Conservation (phyloP, 2,888 invertebrate species). For the Athripsodes cinereus region DNA sequence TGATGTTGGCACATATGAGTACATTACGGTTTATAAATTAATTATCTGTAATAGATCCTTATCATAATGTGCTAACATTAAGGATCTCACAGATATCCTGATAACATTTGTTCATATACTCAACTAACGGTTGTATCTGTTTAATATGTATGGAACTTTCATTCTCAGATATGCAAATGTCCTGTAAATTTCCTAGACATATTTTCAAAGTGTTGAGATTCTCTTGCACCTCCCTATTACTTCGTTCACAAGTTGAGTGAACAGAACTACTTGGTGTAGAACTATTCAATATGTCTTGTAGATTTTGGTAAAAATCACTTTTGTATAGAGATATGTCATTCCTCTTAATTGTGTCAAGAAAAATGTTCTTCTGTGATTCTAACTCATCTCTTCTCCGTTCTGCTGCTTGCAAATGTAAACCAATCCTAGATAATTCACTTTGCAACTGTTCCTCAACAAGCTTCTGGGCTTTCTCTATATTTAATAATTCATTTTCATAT, state of each 20-base stretch:
- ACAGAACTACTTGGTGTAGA: background rate
- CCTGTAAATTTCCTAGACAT: background rate
- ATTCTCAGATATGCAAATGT: background rate
- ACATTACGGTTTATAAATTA: too few relatives aligned
- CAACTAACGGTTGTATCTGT: slow-evolving; percentile 7
- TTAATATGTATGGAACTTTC: background rate
- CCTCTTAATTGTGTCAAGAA: slow-evolving; percentile 36
- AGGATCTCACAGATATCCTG: slow-evolving; percentile 14
- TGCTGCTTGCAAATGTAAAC: slow-evolving; percentile 35
- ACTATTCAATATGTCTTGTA: slow-evolving; percentile 41
- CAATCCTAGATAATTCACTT: slow-evolving; percentile 34
- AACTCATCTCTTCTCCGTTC: slow-evolving; percentile 44
- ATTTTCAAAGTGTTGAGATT: background rate
- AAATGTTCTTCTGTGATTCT: slow-evolving; percentile 39
- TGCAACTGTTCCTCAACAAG: slow-evolving; percentile 34
- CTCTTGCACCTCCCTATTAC: background rate
- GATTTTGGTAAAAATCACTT: slow-evolving; percentile 47
- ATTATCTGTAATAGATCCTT: too few relatives aligned
- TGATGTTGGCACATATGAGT: too few relatives aligned
- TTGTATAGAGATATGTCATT: slow-evolving; percentile 41
- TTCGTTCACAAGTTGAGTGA: background rate
- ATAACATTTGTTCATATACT: slow-evolving; percentile 12
- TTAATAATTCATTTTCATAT: slow-evolving; percentile 13
- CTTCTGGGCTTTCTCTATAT: slow-evolving; percentile 35
- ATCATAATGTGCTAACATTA: too few relatives aligned